Conservation (phyloP, 2,797 vertebrate genomes). For the Falco peregrinus region DNA sequence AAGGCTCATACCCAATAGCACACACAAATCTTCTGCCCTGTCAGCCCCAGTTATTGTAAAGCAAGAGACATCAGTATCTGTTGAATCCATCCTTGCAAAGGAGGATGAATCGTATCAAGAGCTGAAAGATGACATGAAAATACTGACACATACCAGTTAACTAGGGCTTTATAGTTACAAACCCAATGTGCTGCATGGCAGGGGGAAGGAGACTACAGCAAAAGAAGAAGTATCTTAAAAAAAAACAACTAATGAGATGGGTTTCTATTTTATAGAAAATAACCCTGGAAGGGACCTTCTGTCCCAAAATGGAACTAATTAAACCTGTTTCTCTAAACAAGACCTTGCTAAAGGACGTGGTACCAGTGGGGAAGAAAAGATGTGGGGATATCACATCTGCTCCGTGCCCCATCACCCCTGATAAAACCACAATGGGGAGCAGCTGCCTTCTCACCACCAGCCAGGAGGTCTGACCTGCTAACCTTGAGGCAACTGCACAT, state of each 20-base stretch:
- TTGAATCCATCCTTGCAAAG: neutral
- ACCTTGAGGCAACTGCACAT: accelerated
- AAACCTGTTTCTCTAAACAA: neutral
- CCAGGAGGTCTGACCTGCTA: neutral
- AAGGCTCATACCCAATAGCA: neutral
- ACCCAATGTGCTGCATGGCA: accelerated
- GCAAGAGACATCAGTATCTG: neutral
- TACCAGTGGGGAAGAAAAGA: neutral
- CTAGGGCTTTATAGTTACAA: neutral
- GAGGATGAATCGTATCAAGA: neutral
- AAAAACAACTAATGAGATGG: neutral
- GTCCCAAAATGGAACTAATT: neutral
- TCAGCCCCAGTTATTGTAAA: neutral
- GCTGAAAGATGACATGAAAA: neutral
- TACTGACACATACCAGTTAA: neutral
- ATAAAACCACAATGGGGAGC: neutral
- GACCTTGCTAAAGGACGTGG: accelerated
- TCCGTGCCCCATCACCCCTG: accelerated
- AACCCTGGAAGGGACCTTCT: neutral
- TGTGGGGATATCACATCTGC: accelerated
- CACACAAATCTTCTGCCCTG: neutral
- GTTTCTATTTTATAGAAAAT: neutral
- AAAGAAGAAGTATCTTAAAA: neutral
- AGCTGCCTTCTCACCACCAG: neutral
- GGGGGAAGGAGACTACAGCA: neutral